Base-by-base conservation (phyloP, 2,797 vertebrate species). In the Novumbra hubbsi region DNA sequence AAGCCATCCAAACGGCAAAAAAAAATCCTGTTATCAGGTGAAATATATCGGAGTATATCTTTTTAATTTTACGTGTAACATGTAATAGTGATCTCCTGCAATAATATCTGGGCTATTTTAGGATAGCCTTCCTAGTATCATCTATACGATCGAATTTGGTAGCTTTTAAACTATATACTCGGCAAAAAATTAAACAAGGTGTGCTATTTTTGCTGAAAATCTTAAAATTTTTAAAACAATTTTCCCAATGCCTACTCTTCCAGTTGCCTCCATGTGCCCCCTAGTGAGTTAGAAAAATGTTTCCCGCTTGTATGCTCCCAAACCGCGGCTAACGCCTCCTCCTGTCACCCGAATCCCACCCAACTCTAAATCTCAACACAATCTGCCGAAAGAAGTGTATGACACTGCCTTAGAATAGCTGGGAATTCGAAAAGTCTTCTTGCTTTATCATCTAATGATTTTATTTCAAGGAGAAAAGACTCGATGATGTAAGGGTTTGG, bases 251-350 rank as follows among this genome's bases (percentile, higher is more conserved):
- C 15, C 30, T 30, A 17, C 32, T 24, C 38, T 6, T 28, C 2
- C 50, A 19, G 45, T n/a, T 52, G 24, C 17, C 57, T 73, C 16
- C 48, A 68, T 60, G 6, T 68, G 76, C 77, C 82, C 80, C 87
- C 76, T 81, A 85, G 81, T 84, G 67, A 84, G 78, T 76, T 66
- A 81, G 82, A 84, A 80, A 79, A 85, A 83, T 74, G 72, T 90
- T 96, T 95, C 94, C 94, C 94, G 95, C 96, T 93, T 81, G 78
- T 85, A 83, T 79, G 83, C 77, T 78, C 73, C 78, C 79, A 86
- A 94, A 94, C 87, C 94, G 95, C 95, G 95, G 94, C 92, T 89
- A 89, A 91, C 90, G 83, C 93, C 90, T 91, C 91, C 89, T 75
- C 76, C 84, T 79, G 69, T 76, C 77, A 80, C 75, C 83, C 38